Conservation (phyloP, 2,888 invertebrate genomes). For the Cephus runcator region DNA sequence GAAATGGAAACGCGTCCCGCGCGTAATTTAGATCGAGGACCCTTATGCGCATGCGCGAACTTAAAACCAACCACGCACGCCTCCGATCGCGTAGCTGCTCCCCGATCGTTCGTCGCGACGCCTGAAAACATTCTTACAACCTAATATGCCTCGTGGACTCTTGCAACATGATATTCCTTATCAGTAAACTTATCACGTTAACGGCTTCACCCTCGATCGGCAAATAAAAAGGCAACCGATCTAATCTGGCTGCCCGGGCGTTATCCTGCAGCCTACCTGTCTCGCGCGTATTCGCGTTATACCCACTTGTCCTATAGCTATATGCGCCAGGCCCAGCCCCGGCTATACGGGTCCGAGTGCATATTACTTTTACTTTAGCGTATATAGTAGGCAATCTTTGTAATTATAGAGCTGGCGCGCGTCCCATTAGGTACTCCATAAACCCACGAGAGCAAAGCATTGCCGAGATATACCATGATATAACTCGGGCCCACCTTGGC, state of each 20-base stretch:
- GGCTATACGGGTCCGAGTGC: slow-evolving; percentile 19
- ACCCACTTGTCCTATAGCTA: not conserved
- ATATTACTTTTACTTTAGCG: slow-evolving; percentile 29
- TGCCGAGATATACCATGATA: slow-evolving; percentile 13
- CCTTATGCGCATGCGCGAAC: not conserved
- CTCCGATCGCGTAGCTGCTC: not conserved
- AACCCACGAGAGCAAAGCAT: slow-evolving; percentile 28
- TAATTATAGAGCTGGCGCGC: slow-evolving; percentile 61
- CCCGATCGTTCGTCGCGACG: not conserved
- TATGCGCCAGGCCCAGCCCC: not conserved
- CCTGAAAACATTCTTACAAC: not conserved
- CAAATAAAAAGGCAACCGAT: slow-evolving; percentile 28
- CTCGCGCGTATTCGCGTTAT: not conserved
- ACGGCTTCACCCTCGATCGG: slow-evolving; percentile 26
- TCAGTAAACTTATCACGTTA: slow-evolving; percentile 24
- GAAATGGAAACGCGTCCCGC: not conserved
- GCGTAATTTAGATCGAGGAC: not conserved
- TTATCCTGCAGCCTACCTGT: not conserved
- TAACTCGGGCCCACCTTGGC: not conserved
- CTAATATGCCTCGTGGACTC: not conserved
- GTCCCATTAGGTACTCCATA: slow-evolving; percentile 51
- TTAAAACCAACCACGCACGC: not conserved
- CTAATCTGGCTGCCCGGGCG: slow-evolving; percentile 7
- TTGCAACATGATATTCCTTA: not conserved
- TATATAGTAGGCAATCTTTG: slow-evolving; percentile 53